Percentiles rank a stretch among this genome's conserved stretches.
Conservation (phyloP, 1,140 invertebrate species). For the Drosophila serrata region DNA sequence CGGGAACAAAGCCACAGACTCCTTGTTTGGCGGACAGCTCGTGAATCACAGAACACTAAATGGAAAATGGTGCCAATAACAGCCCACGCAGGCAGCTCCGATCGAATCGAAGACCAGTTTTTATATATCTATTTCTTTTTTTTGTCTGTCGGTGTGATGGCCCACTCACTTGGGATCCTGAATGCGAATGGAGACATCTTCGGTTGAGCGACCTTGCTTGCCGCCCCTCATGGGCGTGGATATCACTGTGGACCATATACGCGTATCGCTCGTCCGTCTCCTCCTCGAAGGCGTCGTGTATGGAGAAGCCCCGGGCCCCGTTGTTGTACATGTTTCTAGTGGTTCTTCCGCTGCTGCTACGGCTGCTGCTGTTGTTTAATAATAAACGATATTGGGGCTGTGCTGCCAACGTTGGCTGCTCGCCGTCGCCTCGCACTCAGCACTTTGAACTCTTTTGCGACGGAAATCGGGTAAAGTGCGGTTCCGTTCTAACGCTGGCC, state of each 20-base stretch:
- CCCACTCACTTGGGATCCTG: conserved; percentile 84
- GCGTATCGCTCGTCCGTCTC: conserved; percentile 92
- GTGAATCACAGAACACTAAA: conserved; percentile 17
- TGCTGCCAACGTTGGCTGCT: conserved; percentile 61
- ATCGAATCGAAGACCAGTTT: conserved; percentile 39
- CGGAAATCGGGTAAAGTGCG: conserved; percentile 39
- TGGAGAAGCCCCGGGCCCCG: conserved; percentile 88
- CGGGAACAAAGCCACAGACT: conserved; percentile 27
- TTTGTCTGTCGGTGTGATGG: neutral
- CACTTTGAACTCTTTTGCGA: conserved; percentile 7
- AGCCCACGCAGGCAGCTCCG: conserved; percentile 42
- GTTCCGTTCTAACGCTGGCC: conserved; percentile 31
- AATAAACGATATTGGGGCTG: conserved; percentile 55
- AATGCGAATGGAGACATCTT: conserved; percentile 85
- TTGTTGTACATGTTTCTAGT: conserved; percentile 74
- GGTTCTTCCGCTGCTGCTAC: conserved; percentile 36
- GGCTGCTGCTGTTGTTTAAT: conserved; percentile 49
- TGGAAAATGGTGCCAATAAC: conserved; percentile 50
- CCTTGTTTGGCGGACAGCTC: conserved; percentile 35
- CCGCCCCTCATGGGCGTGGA: conserved; percentile 86
- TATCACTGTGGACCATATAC: conserved; percentile 91
- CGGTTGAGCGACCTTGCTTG: conserved; percentile 83
- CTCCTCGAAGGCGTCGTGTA: conserved; percentile 93
- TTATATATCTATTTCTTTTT: neutral
- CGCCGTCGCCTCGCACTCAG: conserved; percentile 14